Evolutionary conservation across 2,888 invertebrate genomes (phyloP).

Genomic region (Encarsia formosa): DNA sequence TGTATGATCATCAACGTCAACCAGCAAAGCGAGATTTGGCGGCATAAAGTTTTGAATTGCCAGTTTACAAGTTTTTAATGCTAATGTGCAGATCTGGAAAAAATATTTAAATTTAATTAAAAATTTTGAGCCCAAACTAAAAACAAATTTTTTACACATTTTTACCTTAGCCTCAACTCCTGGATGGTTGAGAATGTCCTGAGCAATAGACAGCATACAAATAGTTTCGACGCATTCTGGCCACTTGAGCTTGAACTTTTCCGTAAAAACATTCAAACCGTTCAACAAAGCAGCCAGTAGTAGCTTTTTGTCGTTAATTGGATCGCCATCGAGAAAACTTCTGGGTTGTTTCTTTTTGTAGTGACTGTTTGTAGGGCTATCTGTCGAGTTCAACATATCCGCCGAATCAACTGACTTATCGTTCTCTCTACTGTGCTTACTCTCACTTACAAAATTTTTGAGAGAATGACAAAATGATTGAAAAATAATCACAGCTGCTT

Average conservation of each 20-base stretch:
- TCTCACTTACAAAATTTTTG: slow-evolving; percentile 41
- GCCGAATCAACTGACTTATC: not conserved
- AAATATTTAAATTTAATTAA: slow-evolving; percentile 3
- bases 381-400: too few species aligned
- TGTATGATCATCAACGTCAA: slow-evolving; percentile 62
- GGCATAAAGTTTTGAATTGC: slow-evolving; percentile 72
- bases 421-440: not conserved
- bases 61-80: slow-evolving; percentile 65
- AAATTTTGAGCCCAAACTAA: not conserved
- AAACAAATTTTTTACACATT: not conserved
- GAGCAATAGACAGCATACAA: slow-evolving; percentile 58
- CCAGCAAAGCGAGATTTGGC: slow-evolving; percentile 70
- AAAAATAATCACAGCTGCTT: slow-evolving; percentile 45
- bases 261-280: slow-evolving; percentile 62
- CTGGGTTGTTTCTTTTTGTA: slow-evolving; percentile 2
- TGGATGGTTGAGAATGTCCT: slow-evolving; percentile 56
- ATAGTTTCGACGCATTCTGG: slow-evolving; percentile 73
- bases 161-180: slow-evolving; percentile 55
- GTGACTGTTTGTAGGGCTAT: not conserved
- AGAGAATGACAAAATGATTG: slow-evolving; percentile 46
- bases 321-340: slow-evolving; percentile 42
- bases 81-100: slow-evolving; percentile 64
- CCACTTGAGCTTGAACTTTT: slow-evolving; percentile 71
- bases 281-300: slow-evolving; percentile 66
- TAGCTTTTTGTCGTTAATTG: slow-evolving; percentile 51